Evolutionary conservation across 2,113 vertebrate genomes (phyloP).

Genomic region (Genyomyrus donnyi): DNA sequence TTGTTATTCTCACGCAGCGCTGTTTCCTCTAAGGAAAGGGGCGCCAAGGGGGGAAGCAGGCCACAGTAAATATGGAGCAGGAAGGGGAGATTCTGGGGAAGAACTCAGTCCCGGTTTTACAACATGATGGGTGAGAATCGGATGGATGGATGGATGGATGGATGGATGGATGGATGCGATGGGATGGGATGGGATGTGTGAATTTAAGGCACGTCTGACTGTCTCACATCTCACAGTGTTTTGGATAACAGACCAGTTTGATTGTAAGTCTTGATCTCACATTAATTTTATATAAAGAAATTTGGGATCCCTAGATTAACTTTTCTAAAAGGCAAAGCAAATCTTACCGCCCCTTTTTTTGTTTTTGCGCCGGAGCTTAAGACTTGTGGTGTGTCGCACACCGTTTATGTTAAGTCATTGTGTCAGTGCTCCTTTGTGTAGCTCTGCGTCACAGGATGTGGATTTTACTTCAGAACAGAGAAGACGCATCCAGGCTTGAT

Average conservation of each 20-base stretch:
- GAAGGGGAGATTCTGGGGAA: background rate
- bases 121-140: background rate
- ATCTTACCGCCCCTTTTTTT: background rate
- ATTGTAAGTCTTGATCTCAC: background rate
- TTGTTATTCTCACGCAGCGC: background rate
- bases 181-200: background rate
- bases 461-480: background rate
- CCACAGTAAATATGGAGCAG: background rate
- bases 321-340: background rate
- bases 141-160: background rate
- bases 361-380: background rate
- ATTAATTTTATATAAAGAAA: background rate
- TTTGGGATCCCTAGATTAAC: background rate
- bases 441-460: background rate
- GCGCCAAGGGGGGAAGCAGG: background rate
- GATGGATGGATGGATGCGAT: background rate
- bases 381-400: background rate
- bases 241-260: background rate
- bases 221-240: background rate
- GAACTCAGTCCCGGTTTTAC: background rate
- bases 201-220: background rate
- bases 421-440: background rate
- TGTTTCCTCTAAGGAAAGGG: background rate
- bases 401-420: background rate
- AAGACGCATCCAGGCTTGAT: background rate